Base-by-base conservation (phyloP, 2,797 vertebrate species). In the Crax fasciolata region DNA sequence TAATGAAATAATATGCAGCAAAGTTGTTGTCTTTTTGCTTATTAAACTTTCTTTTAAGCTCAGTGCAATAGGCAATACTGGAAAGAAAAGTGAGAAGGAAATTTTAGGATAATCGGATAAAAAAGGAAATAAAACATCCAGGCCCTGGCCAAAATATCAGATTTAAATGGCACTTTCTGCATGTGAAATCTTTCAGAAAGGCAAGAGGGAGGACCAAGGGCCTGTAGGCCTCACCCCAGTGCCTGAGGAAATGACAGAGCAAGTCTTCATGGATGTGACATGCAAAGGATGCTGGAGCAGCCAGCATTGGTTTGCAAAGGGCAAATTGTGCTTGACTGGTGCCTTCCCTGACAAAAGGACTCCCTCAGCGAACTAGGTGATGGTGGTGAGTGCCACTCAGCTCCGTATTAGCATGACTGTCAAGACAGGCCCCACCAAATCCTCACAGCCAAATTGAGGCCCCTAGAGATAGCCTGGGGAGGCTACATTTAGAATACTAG, bases 11-110 rank as follows among this genome's bases (percentile, higher is more conserved):
- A 90, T 93, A 43, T n/a, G 27, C 80, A 89, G 77, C 32, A 66
- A 95, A 96, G 83, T 93, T 93, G 82, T 94, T 96, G 82, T 91
- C 62, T 88, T 92, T 91, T 84, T 93, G 44, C 48, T 84, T 94
- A 86, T 96, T 94, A 93, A 91, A 93, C 85, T 93, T 94, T 74
- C 73, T 77, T 67, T 87, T 71, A 93, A 94, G 71, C 77, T 82
- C 48, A 67, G 61, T 39, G 51, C 17, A 79, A 63, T 62, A 81
- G 59, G 9, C 0, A 3, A 71, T 63, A 43, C 48, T 71, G 41
- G 61, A 77, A 95, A 87, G 72, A 90, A 90, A 94, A 21, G 19
- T 49, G 57, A 84, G 61, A 92, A 72, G n/a, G 32, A 66, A 84
- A 71, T 74, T 51, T 86, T 13, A n/a, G 74, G 32, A 84, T 73